Conservation (phyloP, 2,888 invertebrate species). For the Unio pictorum region DNA sequence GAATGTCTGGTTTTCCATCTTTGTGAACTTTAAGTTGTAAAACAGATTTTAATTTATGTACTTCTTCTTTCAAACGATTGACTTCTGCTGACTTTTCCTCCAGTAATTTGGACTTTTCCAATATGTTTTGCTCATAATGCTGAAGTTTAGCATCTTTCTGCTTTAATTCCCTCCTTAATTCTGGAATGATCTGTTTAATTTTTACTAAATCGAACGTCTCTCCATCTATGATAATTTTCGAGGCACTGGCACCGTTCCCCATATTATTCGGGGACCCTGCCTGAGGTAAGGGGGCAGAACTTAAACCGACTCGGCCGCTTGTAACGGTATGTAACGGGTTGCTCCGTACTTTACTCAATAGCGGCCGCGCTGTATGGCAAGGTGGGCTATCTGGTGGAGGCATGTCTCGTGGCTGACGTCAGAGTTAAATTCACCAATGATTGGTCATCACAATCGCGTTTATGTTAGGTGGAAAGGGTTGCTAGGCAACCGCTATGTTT, state of each 20-base stretch:
- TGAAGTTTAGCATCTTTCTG: conserved; percentile 74
- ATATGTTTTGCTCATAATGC: conserved; percentile 75
- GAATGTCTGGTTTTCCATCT: conserved; percentile 73
- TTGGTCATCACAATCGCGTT: too few relatives aligned
- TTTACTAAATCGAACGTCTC: conserved; percentile 62
- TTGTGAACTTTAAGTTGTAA: conserved; percentile 72
- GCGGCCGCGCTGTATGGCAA: conserved; percentile 30
- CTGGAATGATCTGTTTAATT: conserved; percentile 70
- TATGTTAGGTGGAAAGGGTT: conserved; percentile 19
- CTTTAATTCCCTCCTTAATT: conserved; percentile 73
- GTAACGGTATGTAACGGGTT: conserved; percentile 14
- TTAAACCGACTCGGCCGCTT: conserved; percentile 13
- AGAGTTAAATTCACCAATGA: too few relatives aligned
- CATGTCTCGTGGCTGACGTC: conserved; percentile 11
- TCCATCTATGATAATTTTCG: conserved; percentile 61
- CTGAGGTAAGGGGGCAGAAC: conserved; percentile 22
- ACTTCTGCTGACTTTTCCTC: conserved; percentile 78
- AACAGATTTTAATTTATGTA: conserved; percentile 79
- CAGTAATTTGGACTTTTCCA: conserved; percentile 76
- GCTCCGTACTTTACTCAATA: conserved; percentile 33
- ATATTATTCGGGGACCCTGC: conserved; percentile 40
- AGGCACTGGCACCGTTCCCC: conserved; percentile 67
- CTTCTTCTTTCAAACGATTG: conserved; percentile 78
- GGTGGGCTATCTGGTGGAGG: conserved; percentile 37
- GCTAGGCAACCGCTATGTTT: conserved; percentile 17